phyloP scores from a whole-genome alignment of 2,113 vertebrate genomes.

The Xiphophorus hellerii region DNA sequence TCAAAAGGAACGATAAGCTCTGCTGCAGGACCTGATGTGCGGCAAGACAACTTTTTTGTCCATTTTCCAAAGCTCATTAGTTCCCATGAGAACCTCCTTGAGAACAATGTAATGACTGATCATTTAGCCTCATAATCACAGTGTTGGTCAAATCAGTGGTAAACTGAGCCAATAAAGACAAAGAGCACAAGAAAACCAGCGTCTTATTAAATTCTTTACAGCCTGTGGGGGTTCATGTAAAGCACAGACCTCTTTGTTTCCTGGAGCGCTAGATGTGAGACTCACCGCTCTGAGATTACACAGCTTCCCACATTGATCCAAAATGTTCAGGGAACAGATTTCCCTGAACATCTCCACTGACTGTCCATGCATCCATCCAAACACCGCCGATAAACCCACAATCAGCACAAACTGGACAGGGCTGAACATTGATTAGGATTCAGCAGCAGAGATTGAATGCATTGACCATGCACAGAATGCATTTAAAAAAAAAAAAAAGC shows the following conservation, averaged over 20 bases:
- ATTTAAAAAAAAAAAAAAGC: background rate
- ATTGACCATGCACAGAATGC: background rate
- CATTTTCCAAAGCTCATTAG: constrained; percentile 11
- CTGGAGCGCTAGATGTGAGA: constrained; percentile 59
- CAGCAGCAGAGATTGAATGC: constrained; percentile 6
- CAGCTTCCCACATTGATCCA: constrained; percentile 59
- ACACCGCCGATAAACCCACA: constrained; percentile 15
- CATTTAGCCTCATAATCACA: constrained; percentile 42
- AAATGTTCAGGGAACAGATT: constrained; percentile 44
- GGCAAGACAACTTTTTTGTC: constrained; percentile 7
- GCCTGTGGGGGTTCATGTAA: background rate
- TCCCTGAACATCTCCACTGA: constrained; percentile 22
- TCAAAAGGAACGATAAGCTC: background rate
- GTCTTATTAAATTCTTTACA: constrained; percentile 66
- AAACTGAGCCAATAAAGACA: constrained; percentile 55
- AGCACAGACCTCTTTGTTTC: constrained; percentile 64
- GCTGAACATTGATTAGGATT: constrained; percentile 17
- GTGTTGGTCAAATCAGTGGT: constrained; percentile 15
- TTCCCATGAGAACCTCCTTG: constrained; percentile 49
- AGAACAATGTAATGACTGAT: constrained; percentile 39
- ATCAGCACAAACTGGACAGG: constrained; percentile 5
- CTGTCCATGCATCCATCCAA: constrained; percentile 5
- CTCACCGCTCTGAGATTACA: constrained; percentile 68
- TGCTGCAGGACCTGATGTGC: constrained; percentile 4
- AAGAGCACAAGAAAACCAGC: constrained; percentile 28